Conservation (phyloP, 1,140 invertebrate species). For the Euura saliciscinereae region DNA sequence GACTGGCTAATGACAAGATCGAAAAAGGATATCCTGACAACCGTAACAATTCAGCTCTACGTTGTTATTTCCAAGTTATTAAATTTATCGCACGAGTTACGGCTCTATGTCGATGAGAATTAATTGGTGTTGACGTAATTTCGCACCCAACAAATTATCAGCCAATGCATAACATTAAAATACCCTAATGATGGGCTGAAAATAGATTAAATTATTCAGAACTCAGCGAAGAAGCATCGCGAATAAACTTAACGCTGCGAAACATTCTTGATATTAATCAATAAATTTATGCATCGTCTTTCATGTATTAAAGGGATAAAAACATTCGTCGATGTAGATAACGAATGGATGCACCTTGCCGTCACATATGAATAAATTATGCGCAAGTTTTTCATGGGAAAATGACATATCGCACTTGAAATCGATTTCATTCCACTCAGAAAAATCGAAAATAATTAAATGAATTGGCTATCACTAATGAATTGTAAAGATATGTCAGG, state of each 20-base stretch:
- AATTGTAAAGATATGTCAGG: neutral
- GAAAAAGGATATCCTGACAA: too few species aligned
- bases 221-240: neutral
- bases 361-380: neutral
- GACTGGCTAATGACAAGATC: too few species aligned
- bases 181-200: neutral
- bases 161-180: neutral
- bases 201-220: constrained; percentile 1
- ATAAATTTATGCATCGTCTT: too few species aligned
- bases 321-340: neutral
- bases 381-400: neutral
- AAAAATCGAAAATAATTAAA: neutral
- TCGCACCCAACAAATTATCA: neutral
- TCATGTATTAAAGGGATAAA: neutral
- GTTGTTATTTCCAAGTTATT: neutral
- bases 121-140: neutral
- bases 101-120: neutral
- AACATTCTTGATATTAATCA: too few species aligned
- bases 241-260: neutral
- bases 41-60: neutral
- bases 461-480: too few species aligned
- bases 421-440: neutral
- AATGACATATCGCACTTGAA: neutral
- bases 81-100: neutral
- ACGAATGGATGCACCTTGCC: neutral